Evolutionary conservation across 1,140 invertebrate species (phyloP).

Genomic region (Heliconius hermathena): DNA sequence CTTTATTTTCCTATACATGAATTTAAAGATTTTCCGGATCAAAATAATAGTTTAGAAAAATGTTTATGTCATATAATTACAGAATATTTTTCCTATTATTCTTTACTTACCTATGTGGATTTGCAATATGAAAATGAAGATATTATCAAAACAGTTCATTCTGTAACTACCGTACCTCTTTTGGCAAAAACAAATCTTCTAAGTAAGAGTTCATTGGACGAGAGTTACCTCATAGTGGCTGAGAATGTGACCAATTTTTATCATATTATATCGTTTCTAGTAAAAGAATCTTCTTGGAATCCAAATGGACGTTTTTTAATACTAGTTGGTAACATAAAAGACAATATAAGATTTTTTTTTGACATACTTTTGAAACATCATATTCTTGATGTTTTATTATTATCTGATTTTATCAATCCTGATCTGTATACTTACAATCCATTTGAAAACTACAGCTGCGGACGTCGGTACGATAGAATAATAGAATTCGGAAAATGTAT

Average conservation of each 20-base stretch:
- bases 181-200: background rate
- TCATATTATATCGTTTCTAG: conserved; percentile 26
- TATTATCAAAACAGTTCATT: conserved; percentile 33
- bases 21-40: background rate
- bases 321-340: conserved; percentile 31
- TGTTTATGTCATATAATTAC: background rate
- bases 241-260: conserved; percentile 28
- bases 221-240: conserved; percentile 39
- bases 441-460: conserved; percentile 56
- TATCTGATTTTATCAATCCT: conserved; percentile 40
- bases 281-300: conserved; percentile 41
- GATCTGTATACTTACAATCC: conserved; percentile 57
- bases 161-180: background rate
- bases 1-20: background rate
- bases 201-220: background rate
- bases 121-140: conserved; percentile 31
- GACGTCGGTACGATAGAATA: conserved; percentile 41
- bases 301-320: conserved; percentile 45
- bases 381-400: conserved; percentile 46
- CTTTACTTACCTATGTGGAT: conserved; percentile 21
- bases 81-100: conserved; percentile 6
- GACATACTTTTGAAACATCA: conserved; percentile 45
- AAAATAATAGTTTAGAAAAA: background rate
- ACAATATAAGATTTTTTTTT: conserved; percentile 37
- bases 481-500: conserved; percentile 43